Base-by-base conservation (phyloP, 2,113 vertebrate species). In the Sitta europaea region DNA sequence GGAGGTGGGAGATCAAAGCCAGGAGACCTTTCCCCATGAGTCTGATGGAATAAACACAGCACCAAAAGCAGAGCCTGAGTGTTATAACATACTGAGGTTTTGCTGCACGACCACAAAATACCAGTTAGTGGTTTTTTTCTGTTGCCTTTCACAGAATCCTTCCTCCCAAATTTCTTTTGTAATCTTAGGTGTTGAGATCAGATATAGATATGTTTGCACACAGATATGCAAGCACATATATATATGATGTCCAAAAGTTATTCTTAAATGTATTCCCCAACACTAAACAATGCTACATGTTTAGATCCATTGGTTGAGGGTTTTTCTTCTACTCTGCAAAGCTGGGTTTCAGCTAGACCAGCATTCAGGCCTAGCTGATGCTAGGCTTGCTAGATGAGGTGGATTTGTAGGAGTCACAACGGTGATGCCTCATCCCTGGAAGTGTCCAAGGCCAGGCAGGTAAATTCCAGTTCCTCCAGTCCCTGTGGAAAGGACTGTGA, bases 401-500 rank as follows among this genome's bases (percentile, higher is more conserved):
- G 40, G 40, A 7, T 1, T 1, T 33, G 1, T 4, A 29, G 40
- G 38, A 54, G 43, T 24, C 33, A 11, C 7, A 18, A 8, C 9
- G n/a, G 48, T 18, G 25, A 25, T 77, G 80, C 16, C 12, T 27
- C 21, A 45, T 45, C 45, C 27, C 22, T 76, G 62, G 11, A 2
- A 27, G 36, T 36, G 36, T 10, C 27, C 53, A 18, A 23, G 61
- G 31, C 17, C 36, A 22, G 35, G 11, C 0, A 50, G 72, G 83
- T 99, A 97, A 97, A 97, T 2, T 83, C 42, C 77, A 20, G 9
- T 57, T 80, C 76, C 27, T 82, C 33, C 13, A 28, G 15, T 42
- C 27, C 11, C 57, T 55, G 6, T 51, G 62, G 36, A 61, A 62
- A 68, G 9, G 27, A 33, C 10, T 31, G 16, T 23, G 17, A n/a